A percentile compares a stretch with the other conserved stretches of the same genome.
Conservation (phyloP, 2,888 invertebrate genomes). For the Ceratothoa steindachneri region DNA sequence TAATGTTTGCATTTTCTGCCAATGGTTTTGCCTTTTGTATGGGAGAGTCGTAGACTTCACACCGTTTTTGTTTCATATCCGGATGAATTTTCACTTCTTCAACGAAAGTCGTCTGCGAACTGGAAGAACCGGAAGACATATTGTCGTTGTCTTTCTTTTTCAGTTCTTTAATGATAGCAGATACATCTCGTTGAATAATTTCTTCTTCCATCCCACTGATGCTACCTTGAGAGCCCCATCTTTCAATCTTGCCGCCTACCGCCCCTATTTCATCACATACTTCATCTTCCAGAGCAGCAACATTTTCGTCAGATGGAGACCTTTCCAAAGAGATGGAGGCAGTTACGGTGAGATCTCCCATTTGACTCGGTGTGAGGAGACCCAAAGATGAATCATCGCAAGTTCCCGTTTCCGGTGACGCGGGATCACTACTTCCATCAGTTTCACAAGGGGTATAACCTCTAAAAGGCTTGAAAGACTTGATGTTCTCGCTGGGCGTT, state of each 20-base stretch:
- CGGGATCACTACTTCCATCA: conserved; percentile 74
- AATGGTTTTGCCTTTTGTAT: background rate
- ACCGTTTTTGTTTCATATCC: background rate
- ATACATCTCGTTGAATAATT: conserved; percentile 32
- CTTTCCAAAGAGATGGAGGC: conserved; percentile 50
- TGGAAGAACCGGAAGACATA: background rate
- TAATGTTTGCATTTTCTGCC: background rate
- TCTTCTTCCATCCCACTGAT: conserved; percentile 33
- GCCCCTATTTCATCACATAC: conserved; percentile 23
- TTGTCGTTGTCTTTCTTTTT: conserved; percentile 11
- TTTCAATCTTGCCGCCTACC: background rate
- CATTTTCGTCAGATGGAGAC: conserved; percentile 65
- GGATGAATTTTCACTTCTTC: background rate
- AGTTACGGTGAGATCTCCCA: conserved; percentile 60
- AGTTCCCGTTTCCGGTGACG: conserved; percentile 64
- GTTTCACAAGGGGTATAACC: background rate
- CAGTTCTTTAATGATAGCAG: conserved; percentile 36
- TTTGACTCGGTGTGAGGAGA: conserved; percentile 82
- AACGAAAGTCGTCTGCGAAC: background rate
- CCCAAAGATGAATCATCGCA: conserved; percentile 58
- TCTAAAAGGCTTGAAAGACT: conserved; percentile 8
- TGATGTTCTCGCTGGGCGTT: conserved; percentile 21
- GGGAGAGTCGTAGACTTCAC: background rate
- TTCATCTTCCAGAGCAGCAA: conserved; percentile 52
- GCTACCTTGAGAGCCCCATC: conserved; percentile 26